Base-by-base conservation (phyloP, 2,888 invertebrate species). In the Hyposoter didymator region DNA sequence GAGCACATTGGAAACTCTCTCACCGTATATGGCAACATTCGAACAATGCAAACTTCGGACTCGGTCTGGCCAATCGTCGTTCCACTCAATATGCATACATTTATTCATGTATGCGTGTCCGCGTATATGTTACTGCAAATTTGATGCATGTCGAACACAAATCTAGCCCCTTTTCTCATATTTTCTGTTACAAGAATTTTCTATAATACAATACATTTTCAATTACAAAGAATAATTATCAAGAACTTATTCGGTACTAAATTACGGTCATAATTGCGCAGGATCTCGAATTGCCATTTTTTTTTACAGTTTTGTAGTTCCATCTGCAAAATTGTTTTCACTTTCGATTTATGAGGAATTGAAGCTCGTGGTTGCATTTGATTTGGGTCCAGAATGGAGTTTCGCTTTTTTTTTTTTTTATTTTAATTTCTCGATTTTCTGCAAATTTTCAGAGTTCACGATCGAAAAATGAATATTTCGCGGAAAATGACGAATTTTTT, bases 1-100 rank as follows among this genome's bases (percentile, higher is more conserved):
- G 35, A 55, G 72, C 82, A 78, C 73, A 80, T 28, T 2, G 28
- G 28, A 28, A 28, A 28, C 80, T 80, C 83, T 78, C 52, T 70
- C 67, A 79, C 84, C 84, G 66, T 84, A 84, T 83, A 84, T 84
- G 82, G 82, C 70, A 74, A 76, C 81, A 84, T 84, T 64, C 79
- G 82, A 62, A 81, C 83, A 83, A 83, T 85, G 83, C 83, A 80
- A 85, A 83, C 76, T 85, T 80, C 66, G 76, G 49, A 69, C 85
- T 78, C 49, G 52, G 69, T 69, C 83, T 39, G 73, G 73, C 49
- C 78, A 59, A 59, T 59, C 59, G 59, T 12, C 28, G 8, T 12
- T 59, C 72, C 80, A 69, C 64, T 74, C 45, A 83, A 73, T 79
- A 74, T 73, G 35, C 78, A 52, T 45, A 14, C 22, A n/a, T 19